Evolutionary conservation across 2,797 vertebrate genomes (phyloP), one percentile per base, ranked within the genome.

Genomic region (Peromyscus eremicus): DNA sequence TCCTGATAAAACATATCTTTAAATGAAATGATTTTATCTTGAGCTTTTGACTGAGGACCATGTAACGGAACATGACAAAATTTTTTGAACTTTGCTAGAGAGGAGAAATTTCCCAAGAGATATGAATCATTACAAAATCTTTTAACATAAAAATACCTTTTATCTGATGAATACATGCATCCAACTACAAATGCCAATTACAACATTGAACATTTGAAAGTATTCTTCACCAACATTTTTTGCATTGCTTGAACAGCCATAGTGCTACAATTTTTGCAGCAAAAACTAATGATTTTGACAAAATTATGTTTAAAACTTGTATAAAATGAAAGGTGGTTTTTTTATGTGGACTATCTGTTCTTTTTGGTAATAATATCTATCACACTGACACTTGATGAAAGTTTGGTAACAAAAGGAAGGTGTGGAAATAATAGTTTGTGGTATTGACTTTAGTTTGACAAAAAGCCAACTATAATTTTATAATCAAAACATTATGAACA

Each of bases 11-110:
- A 81, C 55, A 64, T 11, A 91, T 83, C 60, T 82, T 93, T 93
- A 97, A 96, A 96, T 87, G 21, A 95, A 92, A 90, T 88, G 7
- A 82, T 81, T 70, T 95, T 96, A 86, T 96, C 75, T 49, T 23
- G 88, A 19, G 8, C 8, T 75, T 94, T 87, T 93, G 40, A 97
- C 82, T 40, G 75, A 66, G 57, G 17, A 70, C 6, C 68, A 92
- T 81, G 66, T 55, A 90, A 87, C 2, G 37, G 46, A 95, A 92
- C 11, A 66, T 90, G 29, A 79, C n/a, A 88, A 60, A 80, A 9
- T 17, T 82, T 89, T 94, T 79, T 90, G 1, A 77, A 95, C 46
- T 94, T 90, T 68, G 71, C 43, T 75, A 77, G 8, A 84, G 9
- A 95, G 25, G 76, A 83, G 75, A 94, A 70, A 66, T 91, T 92